A percentile compares a stretch with the other conserved stretches of the same genome.
Conservation (phyloP, 1,140 invertebrate species). For the Thaumetopoea pityocampa region DNA sequence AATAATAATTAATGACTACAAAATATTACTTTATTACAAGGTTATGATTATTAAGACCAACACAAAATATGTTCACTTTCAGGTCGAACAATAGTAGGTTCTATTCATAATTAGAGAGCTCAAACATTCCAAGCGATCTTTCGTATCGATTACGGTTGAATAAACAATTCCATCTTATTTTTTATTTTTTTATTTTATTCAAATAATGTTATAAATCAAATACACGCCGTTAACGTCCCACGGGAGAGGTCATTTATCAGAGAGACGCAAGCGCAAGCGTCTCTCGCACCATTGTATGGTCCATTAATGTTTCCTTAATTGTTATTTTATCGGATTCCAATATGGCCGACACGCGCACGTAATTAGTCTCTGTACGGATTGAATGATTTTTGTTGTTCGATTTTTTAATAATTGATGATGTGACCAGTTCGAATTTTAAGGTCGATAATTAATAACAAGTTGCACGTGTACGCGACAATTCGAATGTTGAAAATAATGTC, state of each 20-base stretch:
- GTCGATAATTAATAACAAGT: constrained; percentile 13
- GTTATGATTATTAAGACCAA: too few species aligned
- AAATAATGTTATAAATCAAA: constrained; percentile 73
- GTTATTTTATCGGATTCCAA: constrained; percentile 67
- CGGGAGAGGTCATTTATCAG: constrained; percentile 63
- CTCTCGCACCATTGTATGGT: constrained; percentile 41
- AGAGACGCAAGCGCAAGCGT: constrained; percentile 41
- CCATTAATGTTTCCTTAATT: constrained; percentile 66
- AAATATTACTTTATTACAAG: too few species aligned
- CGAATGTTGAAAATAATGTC: too few species aligned
- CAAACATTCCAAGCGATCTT: constrained; percentile 38
- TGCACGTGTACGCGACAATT: too few species aligned
- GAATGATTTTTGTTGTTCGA: constrained; percentile 16
- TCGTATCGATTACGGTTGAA: constrained; percentile 61
- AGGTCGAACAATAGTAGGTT: constrained; percentile 23
- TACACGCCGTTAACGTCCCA: constrained; percentile 51
- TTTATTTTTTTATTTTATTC: constrained; percentile 52
- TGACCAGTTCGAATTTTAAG: constrained; percentile 5
- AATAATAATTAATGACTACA: too few species aligned
- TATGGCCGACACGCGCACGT: constrained; percentile 47
- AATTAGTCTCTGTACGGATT: constrained; percentile 43
- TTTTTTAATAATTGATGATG: constrained; percentile 18
- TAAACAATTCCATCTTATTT: constrained; percentile 56
- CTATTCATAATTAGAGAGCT: constrained; percentile 26
- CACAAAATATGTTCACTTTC: constrained; percentile 6